Evolutionary conservation across 2,888 invertebrate species (phyloP), one percentile per base, ranked within the genome.

Genomic region (Erannis defoliaria): DNA sequence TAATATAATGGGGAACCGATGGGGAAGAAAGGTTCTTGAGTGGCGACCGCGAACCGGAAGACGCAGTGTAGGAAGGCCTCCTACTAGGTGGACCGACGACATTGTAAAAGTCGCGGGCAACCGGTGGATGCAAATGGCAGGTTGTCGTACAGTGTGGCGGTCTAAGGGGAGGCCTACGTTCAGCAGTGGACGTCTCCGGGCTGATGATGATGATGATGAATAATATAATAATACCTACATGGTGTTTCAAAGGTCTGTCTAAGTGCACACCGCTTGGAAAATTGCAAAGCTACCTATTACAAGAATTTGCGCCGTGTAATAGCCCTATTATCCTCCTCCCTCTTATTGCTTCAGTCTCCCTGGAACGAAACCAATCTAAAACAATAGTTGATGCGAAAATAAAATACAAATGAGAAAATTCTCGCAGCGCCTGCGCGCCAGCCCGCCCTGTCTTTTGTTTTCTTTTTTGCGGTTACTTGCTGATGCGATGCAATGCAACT

Each of bases 221-320:
- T 8, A 0, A 26, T 26, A 26, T 26, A 2, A 6, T n/a, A n/a
- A n/a, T n/a, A 14, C 14, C 4, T n/a, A 38, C 38, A 38, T 18
- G 2, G 16, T 18, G 9, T 18, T 16, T 38, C 18, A 2, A 38
- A 18, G 16, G 56, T 66, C 21, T 14, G 14, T 45, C 26, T 14
- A 9, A 6, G 23, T 43, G 62, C 69, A 70, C 65, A 67, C 64
- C 65, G 61, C 67, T 48, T 67, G 67, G 75, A 72, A 80, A 84
- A 86, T 82, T 85, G 76, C 81, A 67, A 76, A 63, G 75, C 78
- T 77, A 84, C 83, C 78, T 77, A 84, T 84, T 85, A 82, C 64
- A 78, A 76, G 73, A 80, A 81, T 81, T 84, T 81, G 80, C 80
- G 76, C 79, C 61, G 69, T 68, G 74, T 85, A 86, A 86, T 83